phyloP scores from a whole-genome alignment of 2,113 vertebrate species.

The Arizona elegans region DNA sequence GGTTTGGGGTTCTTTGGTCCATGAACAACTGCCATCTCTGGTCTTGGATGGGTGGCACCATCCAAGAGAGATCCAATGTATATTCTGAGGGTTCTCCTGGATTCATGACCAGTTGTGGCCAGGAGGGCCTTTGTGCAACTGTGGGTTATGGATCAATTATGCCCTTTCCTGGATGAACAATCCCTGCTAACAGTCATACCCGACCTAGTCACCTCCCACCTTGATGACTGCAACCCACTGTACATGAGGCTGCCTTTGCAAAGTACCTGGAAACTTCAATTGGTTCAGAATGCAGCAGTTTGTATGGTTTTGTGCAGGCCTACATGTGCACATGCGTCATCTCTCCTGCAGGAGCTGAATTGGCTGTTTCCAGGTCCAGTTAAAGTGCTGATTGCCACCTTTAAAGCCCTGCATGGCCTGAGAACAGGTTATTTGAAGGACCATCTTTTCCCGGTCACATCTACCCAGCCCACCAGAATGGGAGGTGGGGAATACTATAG shows the following conservation, averaged over 20 bases:
- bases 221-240: not conserved
- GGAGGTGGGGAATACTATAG: not conserved
- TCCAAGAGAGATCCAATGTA: not conserved
- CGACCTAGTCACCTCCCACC: not conserved
- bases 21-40: not conserved
- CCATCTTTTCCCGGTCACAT: not conserved
- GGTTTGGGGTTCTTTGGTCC: not conserved
- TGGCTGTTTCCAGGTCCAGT: not conserved
- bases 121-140: not conserved
- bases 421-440: not conserved
- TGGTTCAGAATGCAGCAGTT: not conserved
- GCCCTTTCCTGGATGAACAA: not conserved
- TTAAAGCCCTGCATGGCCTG: not conserved
- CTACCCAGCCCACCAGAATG: not conserved
- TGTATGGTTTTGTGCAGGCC: not conserved
- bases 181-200: not conserved
- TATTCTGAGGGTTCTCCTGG: not conserved
- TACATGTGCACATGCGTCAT: not conserved
- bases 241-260: not conserved
- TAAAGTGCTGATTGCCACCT: not conserved
- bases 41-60: not conserved
- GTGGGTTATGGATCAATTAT: not conserved
- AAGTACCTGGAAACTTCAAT: not conserved
- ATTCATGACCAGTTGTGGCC: not conserved
- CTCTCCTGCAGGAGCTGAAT: not conserved